Percentiles rank a stretch among this genome's conserved stretches.
Conservation (phyloP, 2,888 invertebrate species). For the Selenia dentaria region DNA sequence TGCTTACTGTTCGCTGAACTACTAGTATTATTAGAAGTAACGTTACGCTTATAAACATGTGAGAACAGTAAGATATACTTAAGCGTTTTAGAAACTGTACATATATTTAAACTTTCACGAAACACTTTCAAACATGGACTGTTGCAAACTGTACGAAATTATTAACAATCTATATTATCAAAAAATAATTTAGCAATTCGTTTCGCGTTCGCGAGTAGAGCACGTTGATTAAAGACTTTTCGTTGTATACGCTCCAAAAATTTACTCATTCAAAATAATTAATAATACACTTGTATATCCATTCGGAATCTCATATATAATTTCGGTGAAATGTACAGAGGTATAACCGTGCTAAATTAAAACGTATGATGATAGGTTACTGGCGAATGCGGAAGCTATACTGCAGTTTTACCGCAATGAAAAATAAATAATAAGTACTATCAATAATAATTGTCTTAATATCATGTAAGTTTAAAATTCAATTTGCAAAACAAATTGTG, state of each 20-base stretch:
- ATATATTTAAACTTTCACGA: neutral
- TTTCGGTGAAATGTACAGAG: slow-evolving; percentile 44
- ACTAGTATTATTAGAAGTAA: too few species aligned
- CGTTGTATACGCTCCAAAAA: slow-evolving; percentile 56
- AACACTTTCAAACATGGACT: slow-evolving; percentile 44
- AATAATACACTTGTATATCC: slow-evolving; percentile 50
- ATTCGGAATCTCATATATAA: slow-evolving; percentile 49
- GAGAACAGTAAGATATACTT: too few species aligned
- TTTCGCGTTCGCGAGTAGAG: slow-evolving; percentile 48
- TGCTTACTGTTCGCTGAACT: too few species aligned
- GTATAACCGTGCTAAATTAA: slow-evolving; percentile 31
- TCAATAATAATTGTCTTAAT: slow-evolving; percentile 29
- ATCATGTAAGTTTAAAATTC: slow-evolving; percentile 24
- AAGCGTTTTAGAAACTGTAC: too few species aligned
- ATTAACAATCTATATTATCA: slow-evolving; percentile 6
- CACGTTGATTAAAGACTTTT: slow-evolving; percentile 58
- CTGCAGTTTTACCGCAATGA: slow-evolving; percentile 31
- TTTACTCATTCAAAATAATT: slow-evolving; percentile 44
- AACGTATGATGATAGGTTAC: slow-evolving; percentile 37
- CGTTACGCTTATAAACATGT: too few species aligned
- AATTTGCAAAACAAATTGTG: slow-evolving; percentile 28
- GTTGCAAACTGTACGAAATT: slow-evolving; percentile 3
- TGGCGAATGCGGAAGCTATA: slow-evolving; percentile 14
- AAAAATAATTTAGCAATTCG: slow-evolving; percentile 46
- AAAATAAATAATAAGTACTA: slow-evolving; percentile 26